A percentile compares a stretch with the other conserved stretches of the same genome.
phyloP scores from a whole-genome alignment of 2,888 invertebrate genomes.

The Ferdinandea cuprea region DNA sequence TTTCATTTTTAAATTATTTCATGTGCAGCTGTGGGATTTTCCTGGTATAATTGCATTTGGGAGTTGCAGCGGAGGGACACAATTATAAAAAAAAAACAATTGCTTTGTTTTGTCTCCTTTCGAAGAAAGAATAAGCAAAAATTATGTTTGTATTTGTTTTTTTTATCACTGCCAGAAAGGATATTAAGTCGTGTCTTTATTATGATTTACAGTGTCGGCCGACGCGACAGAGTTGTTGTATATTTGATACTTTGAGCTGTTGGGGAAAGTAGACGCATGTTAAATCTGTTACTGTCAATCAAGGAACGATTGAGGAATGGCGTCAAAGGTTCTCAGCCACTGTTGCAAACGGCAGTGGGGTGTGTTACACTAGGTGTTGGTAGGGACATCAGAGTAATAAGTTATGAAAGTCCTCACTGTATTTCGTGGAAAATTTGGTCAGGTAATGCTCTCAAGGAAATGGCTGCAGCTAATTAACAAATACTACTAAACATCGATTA shows the following conservation, averaged over 20 bases:
- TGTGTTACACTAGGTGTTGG: too few relatives aligned
- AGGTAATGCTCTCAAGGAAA: too few relatives aligned
- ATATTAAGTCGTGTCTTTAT: constrained; percentile 6
- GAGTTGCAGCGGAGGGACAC: constrained; percentile 59
- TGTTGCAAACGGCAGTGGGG: too few relatives aligned
- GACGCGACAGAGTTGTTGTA: neutral
- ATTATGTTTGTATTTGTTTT: constrained; percentile 20
- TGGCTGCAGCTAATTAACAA: too few relatives aligned
- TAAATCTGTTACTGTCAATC: too few relatives aligned
- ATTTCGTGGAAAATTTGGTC: too few relatives aligned
- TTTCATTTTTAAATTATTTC: constrained; percentile 23
- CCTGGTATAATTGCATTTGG: constrained; percentile 60
- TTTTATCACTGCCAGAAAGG: neutral
- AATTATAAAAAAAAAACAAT: constrained; percentile 6
- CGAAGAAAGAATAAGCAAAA: constrained; percentile 10
- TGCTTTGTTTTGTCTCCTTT: constrained; percentile 1
- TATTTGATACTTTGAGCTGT: neutral
- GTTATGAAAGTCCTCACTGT: too few relatives aligned
- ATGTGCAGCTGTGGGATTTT: constrained; percentile 27
- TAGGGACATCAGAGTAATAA: too few relatives aligned
- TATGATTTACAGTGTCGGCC: neutral
- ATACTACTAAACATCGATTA: too few relatives aligned
- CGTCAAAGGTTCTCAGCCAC: too few relatives aligned
- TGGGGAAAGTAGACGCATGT: neutral
- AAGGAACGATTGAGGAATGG: too few relatives aligned